Conservation (phyloP, 1,140 invertebrate genomes). For the Steinernema feltiae region DNA sequence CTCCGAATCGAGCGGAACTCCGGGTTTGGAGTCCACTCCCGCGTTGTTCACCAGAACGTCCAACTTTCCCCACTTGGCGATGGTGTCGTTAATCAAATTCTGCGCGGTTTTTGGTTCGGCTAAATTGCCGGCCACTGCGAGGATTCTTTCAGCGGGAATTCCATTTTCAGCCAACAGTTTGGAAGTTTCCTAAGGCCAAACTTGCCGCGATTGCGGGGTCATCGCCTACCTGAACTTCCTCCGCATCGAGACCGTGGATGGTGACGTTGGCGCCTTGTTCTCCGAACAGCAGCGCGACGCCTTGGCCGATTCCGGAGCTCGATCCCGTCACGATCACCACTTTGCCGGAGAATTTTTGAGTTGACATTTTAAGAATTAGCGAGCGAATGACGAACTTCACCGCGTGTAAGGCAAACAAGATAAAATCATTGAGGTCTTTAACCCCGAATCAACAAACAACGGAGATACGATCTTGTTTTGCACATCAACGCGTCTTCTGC, state of each 20-base stretch:
- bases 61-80: constrained; percentile 39
- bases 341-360: constrained; percentile 38
- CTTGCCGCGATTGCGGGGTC: background rate
- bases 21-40: constrained; percentile 9
- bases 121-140: constrained; percentile 26
- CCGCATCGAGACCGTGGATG: constrained; percentile 60
- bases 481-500: too few species aligned
- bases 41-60: constrained; percentile 37
- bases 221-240: background rate
- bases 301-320: constrained; percentile 76
- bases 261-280: constrained; percentile 67
- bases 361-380: background rate
- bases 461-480: too few species aligned
- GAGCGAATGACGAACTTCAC: background rate
- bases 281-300: constrained; percentile 70
- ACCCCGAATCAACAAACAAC: too few species aligned
- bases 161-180: constrained; percentile 20
- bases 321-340: constrained; percentile 64
- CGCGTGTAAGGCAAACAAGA: background rate
- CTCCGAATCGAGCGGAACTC: constrained; percentile 12
- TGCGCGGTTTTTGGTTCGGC: constrained; percentile 15
- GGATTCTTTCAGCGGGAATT: constrained; percentile 1
- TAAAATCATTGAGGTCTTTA: too few species aligned
- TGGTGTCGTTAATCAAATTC: constrained; percentile 32
- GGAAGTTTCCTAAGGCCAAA: constrained; percentile 12